Evolutionary conservation across 2,888 invertebrate species (phyloP), one percentile per base, ranked within the genome.

Genomic region (Hydrotaea cyrtoneurina): DNA sequence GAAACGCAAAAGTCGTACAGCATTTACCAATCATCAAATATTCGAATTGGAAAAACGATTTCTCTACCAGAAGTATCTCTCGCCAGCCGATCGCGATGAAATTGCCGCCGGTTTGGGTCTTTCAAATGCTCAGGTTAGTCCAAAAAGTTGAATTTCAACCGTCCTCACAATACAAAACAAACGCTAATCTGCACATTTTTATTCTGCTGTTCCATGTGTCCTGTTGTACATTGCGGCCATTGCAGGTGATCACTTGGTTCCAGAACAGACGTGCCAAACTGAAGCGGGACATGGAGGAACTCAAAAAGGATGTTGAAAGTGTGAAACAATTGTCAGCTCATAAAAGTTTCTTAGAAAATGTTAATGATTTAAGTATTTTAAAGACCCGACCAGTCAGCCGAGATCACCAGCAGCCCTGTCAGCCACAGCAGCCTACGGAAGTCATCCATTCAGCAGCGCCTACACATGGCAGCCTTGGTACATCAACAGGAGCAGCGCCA

Each of bases 1-100:
- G 94, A 99, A 99, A 92, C 95, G 98, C 91, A 97, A 99, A 94
- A 98, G 98, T 13, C 94, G 99, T 89, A 99, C 99, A 7, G 99
- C 99, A 50, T 99, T 99, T 93, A 98, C 98, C 83, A 99, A 99
- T 93, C 98, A 98, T 93, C 99, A 99, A 93, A 99, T 99, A 88
- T 98, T 98, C 93, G 98, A 99, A 93, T 93, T 99, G 91, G 99
- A 99, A 93, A 98, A 98, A 92, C 94, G 99, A 89, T 99, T 99
- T 93, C 95, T 98, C n/a, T 98, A 98, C 93, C 99, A 99, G 93
- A 99, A 99, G 93, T 99, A 99, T 93, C 94, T 99, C 87, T 98
- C 98, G 75, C 99, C 99, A 0, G 98, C 98, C 0, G 99, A 99
- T 93, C 94, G 99, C 86, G 99, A 99, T 93, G 98, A 99, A 91